Evolutionary conservation across 2,797 vertebrate genomes (phyloP), one percentile per base, ranked within the genome.

Genomic region (Falco berigora): DNA sequence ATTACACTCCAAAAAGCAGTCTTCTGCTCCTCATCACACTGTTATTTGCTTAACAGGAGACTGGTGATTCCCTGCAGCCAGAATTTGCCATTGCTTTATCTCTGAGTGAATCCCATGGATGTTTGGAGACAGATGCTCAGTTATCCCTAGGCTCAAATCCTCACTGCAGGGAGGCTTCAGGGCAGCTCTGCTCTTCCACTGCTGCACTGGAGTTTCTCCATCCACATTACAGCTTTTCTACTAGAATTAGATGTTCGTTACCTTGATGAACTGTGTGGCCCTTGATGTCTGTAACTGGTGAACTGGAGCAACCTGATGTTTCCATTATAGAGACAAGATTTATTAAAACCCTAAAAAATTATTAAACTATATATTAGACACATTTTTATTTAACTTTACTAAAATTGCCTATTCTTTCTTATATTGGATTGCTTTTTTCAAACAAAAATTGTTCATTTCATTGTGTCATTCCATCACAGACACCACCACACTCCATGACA

Each of bases 401-500:
- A 36, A 82, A 82, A n/a, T 32, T 20, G 2, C 5, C 1, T 0
- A 4, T 22, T 52, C n/a, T 86, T 82, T 72, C 10, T 40, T 47
- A 18, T 4, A 46, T 4, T 74, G 12, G 2, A 56, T 40, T 58
- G 2, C 0, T 58, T 72, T 40, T 79, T 85, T 36, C 23, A 44
- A 24, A 27, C 17, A 27, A 6, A 66, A 59, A 6, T 58, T 47
- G 4, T 74, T 79, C 9, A 8, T 34, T 80, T 58, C 14, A 14
- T 12, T 11, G 7, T 14, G 22, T 21, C 19, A 16, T 38, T 68
- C 23, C 18, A 40, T 24, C 36, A 67, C 34, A 42, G 49, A 62
- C 15, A 30, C 5, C 16, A 8, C 21, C 12, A 12, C 52, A 42
- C 22, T 15, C 36, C 61, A 12, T 46, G 30, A 32, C 0, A 0